Percentiles rank a stretch among this genome's conserved stretches.
Evolutionary conservation across 2,888 invertebrate genomes (phyloP).

Genomic region (Drosophila mulleri): DNA sequence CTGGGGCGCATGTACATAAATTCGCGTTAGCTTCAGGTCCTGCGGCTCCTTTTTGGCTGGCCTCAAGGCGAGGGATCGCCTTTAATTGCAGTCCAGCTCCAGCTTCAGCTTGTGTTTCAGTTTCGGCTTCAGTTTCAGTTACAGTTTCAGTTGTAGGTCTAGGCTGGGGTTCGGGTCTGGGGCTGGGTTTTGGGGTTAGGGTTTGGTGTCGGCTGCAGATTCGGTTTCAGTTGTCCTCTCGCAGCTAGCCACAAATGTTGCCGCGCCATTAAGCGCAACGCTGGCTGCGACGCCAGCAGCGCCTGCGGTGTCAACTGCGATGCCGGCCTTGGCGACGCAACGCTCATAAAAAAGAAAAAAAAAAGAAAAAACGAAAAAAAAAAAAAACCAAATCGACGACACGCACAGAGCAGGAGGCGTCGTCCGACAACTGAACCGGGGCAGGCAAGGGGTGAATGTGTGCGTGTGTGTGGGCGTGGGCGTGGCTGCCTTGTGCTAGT

Average conservation of each 20-base stretch:
- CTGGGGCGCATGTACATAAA: slow-evolving; percentile 14
- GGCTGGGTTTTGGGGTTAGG: not conserved
- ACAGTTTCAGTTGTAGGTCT: slow-evolving; percentile 11
- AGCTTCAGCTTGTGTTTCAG: not conserved
- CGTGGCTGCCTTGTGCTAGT: slow-evolving; percentile 69
- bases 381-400: slow-evolving; percentile 70
- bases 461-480: slow-evolving; percentile 36
- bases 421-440: slow-evolving; percentile 30
- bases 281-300: slow-evolving; percentile 16
- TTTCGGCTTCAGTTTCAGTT: slow-evolving; percentile 7
- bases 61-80: slow-evolving; percentile 25
- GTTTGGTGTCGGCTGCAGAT: not conserved
- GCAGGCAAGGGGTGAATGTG: slow-evolving; percentile 7
- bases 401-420: slow-evolving; percentile 62
- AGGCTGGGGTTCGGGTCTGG: not conserved
- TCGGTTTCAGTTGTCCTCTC: slow-evolving; percentile 15
- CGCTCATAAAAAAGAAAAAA: slow-evolving; percentile 70
- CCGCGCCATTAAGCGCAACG: slow-evolving; percentile 60
- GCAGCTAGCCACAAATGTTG: slow-evolving; percentile 48
- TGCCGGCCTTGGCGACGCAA: slow-evolving; percentile 63
- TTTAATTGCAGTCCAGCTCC: slow-evolving; percentile 45
- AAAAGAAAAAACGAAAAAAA: slow-evolving; percentile 54
- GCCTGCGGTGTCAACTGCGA: slow-evolving; percentile 42
- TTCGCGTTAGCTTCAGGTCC: slow-evolving; percentile 18
- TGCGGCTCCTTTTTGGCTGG: slow-evolving; percentile 19